These are phyloP conservation scores for Periplaneta americana DNA, from an alignment of 1,140 invertebrate genomes.

Conservation along the genomic window DNA sequence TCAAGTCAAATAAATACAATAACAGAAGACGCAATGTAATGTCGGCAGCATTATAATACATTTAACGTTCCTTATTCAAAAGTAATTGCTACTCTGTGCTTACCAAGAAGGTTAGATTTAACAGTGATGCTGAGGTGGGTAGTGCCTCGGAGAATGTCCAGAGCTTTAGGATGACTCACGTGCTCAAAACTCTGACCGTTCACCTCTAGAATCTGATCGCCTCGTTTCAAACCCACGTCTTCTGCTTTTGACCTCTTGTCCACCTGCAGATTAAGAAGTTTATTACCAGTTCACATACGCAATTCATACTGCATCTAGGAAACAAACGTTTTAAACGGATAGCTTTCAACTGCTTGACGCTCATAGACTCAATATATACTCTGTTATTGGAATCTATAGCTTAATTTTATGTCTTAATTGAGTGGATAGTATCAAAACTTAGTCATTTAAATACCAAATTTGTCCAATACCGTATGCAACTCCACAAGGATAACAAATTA, in stretches of 20 bases:
- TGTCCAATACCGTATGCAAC: no score
- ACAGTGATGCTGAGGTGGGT: conserved; percentile 95
- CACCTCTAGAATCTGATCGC: conserved; percentile 96
- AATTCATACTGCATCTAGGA: no score
- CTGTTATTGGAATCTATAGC: no score
- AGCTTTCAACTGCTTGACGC: no score
- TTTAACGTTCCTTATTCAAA: no score
- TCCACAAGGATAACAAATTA: no score
- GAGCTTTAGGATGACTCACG: conserved; percentile 80
- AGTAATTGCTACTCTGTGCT: conserved; percentile 16
- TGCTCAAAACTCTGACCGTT: conserved; percentile 95
- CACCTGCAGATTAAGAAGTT: conserved; percentile 40
- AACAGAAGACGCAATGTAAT: background rate
- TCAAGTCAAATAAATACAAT: background rate
- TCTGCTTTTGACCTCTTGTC: conserved; percentile 90
- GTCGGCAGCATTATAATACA: no score
- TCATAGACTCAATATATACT: no score
- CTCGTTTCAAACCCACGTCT: conserved; percentile 92
- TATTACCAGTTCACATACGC: background rate
- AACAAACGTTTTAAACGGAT: no score
- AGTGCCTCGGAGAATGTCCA: conserved; percentile 87
- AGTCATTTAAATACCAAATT: no score
- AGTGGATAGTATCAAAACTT: no score
- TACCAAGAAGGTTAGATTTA: conserved; percentile 89
- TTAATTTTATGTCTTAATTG: no score